phyloP scores from a whole-genome alignment of 1,140 invertebrate species.

The Aphelenchoides besseyi region DNA sequence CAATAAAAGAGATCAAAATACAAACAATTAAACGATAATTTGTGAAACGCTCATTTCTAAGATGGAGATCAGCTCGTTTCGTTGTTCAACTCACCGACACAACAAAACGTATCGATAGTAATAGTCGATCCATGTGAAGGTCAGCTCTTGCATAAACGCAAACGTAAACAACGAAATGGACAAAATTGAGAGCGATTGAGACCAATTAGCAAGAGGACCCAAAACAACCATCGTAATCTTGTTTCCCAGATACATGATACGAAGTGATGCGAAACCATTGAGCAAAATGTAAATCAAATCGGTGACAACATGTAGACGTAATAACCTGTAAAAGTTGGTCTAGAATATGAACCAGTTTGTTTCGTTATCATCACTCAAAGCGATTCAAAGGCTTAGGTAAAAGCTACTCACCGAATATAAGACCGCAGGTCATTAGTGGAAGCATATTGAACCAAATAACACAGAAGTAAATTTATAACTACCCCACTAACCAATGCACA shows the following conservation, averaged over 20 bases:
- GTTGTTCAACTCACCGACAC: conserved; percentile 12
- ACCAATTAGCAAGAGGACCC: conserved; percentile 2
- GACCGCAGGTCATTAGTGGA: not conserved
- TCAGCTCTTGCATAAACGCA: conserved; percentile 7
- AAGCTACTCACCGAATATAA: no score
- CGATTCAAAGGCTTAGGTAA: no score
- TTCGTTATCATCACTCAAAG: no score
- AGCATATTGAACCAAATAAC: conserved; percentile 17
- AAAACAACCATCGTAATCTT: not conserved
- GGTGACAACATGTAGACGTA: not conserved
- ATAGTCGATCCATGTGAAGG: conserved; percentile 15
- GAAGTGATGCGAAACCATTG: not conserved
- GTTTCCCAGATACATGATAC: not conserved
- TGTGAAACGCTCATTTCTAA: conserved; percentile 18
- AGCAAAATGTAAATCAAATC: not conserved
- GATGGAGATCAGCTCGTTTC: not conserved
- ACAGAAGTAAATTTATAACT: not conserved
- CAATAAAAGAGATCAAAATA: not conserved
- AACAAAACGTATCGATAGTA: conserved; percentile 13
- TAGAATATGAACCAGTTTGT: no score
- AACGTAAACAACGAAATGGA: not conserved
- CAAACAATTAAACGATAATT: not conserved
- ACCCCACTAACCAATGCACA: not conserved
- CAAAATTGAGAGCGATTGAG: not conserved
- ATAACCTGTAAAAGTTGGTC: no score